Base-by-base conservation (phyloP, 2,888 invertebrate genomes). In the Thyatira batis region DNA sequence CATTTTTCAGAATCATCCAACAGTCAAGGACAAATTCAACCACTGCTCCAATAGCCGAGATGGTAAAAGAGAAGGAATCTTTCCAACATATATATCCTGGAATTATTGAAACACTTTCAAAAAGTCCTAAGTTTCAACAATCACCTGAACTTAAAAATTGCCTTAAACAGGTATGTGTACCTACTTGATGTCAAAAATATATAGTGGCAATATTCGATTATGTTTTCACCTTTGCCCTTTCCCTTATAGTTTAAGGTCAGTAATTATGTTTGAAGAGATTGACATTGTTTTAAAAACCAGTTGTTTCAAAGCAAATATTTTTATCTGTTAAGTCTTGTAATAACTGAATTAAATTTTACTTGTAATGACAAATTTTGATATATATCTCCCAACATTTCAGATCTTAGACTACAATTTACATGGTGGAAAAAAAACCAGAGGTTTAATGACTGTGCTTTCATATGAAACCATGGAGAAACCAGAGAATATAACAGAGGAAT, bases 371-470 rank as follows among this genome's bases (percentile, higher is more conserved):
- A 20, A 0, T 49, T 30, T n/a, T 27, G 28, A 28, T 20, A 33
- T 9, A 20, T 51, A 43, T 20, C 45, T 9, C 10, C 51, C 20
- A 13, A n/a, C 21, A 20, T 45, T 52, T 63, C 63, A 96, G 96
- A 94, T 96, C 2, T 82, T 97, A 55, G 95, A 98, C 73, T 97
- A 98, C 84, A 98, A 98, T 87, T 95, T 98, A 4, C 95, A 95
- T 0, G 94, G 95, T 63, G 98, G 98, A 0, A 98, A 98, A 85
- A 96, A 95, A 79, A 94, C 94, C 61, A 92, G 97, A 61, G 96
- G 95, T 0, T 78, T 97, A 11, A 91, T 95, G 0, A 92, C 95
- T 4, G 94, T 96, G 1, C 87, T 94, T 39, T 93, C 96, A 0
- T 97, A 95, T 75, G 95, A 95, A 74, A 93, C 94, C 81, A 82